Evolutionary conservation across 2,888 invertebrate genomes (phyloP), one percentile per base, ranked within the genome.

Genomic region (Dolomedes plantarius): DNA sequence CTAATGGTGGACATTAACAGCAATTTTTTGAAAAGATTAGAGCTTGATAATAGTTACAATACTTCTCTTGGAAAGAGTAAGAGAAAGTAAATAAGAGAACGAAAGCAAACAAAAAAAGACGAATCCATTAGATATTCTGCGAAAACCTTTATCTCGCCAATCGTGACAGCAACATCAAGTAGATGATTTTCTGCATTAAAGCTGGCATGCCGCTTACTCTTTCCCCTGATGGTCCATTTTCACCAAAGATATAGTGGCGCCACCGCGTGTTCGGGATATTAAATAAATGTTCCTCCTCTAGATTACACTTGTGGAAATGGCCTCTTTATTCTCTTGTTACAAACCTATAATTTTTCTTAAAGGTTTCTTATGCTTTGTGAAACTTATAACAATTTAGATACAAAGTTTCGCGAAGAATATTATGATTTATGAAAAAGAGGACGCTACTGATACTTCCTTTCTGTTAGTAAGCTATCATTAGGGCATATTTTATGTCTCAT

Each of bases 201-300:
- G 9, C 16, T 2, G 36, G 6, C 5, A 5, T 5, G 5, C 11
- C 6, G 16, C 16, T 46, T 46, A 9, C 2, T 16, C 16, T 46
- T 36, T 36, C 16, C 41, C 41, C n/a, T 13, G 41, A 9, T 13
- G 41, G 41, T 46, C n/a, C 41, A 46, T 46, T 46, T 46, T 46
- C 41, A 16, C 41, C 41, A 46, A 46, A 46, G 41, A 46, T 46
- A 11, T 56, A 56, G 56, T 56, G 56, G 56, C 56, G 56, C 56
- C 56, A n/a, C 56, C 56, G 56, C 11, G 56, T 56, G 56, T 56
- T 56, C 5, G 23, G 23, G 23, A 56, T 56, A 56, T 56, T 19
- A 56, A 56, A 23, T 56, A 56, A 56, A 56, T 56, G 56, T 23
- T 5, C 56, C 5, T 16, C 56, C 3, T 56, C 19, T 23, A 5